Evolutionary conservation across 1,140 invertebrate species (phyloP).

Genomic region (Chelonus insularis): DNA sequence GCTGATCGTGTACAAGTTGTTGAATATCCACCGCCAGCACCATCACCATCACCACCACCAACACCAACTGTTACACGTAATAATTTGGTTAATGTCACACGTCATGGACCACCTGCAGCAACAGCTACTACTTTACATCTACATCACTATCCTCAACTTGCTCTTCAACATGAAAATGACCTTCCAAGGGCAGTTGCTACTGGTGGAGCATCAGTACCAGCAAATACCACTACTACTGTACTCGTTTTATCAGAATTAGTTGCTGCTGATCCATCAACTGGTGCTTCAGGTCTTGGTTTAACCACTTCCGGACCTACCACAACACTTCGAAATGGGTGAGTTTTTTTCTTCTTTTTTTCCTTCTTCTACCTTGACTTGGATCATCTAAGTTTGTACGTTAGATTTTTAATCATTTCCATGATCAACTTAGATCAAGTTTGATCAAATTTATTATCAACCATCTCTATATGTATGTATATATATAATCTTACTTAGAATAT

Average conservation of each 20-base stretch:
- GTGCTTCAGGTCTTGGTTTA: slow-evolving; percentile 14
- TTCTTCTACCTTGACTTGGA: neutral
- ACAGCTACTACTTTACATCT: slow-evolving; percentile 52
- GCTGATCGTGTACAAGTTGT: slow-evolving; percentile 56
- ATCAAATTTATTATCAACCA: too few relatives aligned
- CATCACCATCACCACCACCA: slow-evolving; percentile 58
- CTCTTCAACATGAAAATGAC: slow-evolving; percentile 58
- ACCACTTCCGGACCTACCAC: slow-evolving; percentile 43
- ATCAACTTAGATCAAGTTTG: too few relatives aligned
- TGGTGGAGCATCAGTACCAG: slow-evolving; percentile 45
- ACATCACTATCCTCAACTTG: slow-evolving; percentile 56
- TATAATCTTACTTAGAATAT: too few relatives aligned
- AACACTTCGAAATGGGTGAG: slow-evolving; percentile 53
- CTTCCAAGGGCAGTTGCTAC: slow-evolving; percentile 46
- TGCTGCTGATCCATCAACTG: slow-evolving; percentile 46
- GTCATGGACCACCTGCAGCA: slow-evolving; percentile 36
- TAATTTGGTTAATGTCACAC: slow-evolving; percentile 48
- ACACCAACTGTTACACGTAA: slow-evolving; percentile 49
- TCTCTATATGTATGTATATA: too few relatives aligned
- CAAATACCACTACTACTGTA: slow-evolving; percentile 61
- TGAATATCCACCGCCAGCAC: slow-evolving; percentile 55
- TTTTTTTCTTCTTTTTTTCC: slow-evolving; percentile 25
- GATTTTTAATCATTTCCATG: too few relatives aligned
- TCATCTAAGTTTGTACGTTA: too few relatives aligned
- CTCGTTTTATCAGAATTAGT: slow-evolving; percentile 63